Evolutionary conservation across 2,888 invertebrate genomes (phyloP).

Genomic region (Baronia brevicornis): DNA sequence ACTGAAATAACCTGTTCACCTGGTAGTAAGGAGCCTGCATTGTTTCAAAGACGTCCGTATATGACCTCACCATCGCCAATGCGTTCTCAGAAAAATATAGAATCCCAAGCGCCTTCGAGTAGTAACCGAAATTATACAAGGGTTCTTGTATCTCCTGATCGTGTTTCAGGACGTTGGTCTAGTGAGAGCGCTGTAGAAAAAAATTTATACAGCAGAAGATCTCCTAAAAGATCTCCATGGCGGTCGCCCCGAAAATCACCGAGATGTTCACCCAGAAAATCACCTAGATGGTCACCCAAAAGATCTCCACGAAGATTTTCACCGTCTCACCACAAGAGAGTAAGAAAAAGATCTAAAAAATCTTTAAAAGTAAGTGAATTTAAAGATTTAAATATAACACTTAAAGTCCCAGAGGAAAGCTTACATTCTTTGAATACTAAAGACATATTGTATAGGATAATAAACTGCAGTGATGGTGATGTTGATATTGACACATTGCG

Average conservation of each 20-base stretch:
- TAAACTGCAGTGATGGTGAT: conserved; percentile 57
- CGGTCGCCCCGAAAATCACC: conserved; percentile 28
- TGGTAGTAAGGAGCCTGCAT: conserved; percentile 58
- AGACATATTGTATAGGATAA: conserved; percentile 60
- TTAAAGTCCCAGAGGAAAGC: conserved; percentile 62
- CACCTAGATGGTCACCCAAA: conserved; percentile 39
- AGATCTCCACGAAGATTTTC: conserved; percentile 31
- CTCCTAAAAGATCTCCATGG: conserved; percentile 40
- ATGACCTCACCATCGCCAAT: conserved; percentile 28
- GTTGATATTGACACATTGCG: conserved; percentile 68
- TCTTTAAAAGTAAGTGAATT: conserved; percentile 26
- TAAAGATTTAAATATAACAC: conserved; percentile 58
- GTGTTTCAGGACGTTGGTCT: conserved; percentile 30
- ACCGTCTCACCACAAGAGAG: conserved; percentile 45
- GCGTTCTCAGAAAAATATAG: conserved; percentile 4
- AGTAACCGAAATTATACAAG: conserved; percentile 48
- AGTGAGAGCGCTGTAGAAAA: conserved; percentile 24
- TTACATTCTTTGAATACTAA: conserved; percentile 54
- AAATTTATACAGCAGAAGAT: conserved; percentile 42
- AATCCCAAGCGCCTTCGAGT: conserved; percentile 2
- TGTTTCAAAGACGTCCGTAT: conserved; percentile 61
- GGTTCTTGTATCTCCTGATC: conserved; percentile 57
- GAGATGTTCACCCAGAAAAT: too few species aligned
- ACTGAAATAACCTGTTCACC: conserved; percentile 45
- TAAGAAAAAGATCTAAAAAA: conserved; percentile 44